Evolutionary conservation across 92 coral and sea anemone species (phyloP).

Genomic region (Parazoanthus swiftii): DNA sequence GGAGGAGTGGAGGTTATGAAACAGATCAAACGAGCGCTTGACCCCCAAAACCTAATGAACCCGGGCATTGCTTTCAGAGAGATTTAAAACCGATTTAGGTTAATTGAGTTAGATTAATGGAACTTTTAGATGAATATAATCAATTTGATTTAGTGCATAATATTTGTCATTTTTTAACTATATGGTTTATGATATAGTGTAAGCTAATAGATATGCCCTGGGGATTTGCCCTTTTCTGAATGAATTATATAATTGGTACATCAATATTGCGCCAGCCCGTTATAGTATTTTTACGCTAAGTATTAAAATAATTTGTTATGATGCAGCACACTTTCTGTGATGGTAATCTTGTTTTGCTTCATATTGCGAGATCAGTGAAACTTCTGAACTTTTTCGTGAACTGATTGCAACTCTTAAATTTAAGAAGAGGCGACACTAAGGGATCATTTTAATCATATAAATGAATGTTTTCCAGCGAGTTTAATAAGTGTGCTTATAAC

Average conservation of each 20-base stretch:
- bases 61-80: slow-evolving; percentile 64
- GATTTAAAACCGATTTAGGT: not conserved
- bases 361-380: too few species aligned
- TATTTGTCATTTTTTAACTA: not conserved
- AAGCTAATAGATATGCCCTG: too few species aligned
- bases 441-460: not conserved
- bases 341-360: not conserved
- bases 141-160: too few species aligned
- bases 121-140: not conserved
- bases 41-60: slow-evolving; percentile 91
- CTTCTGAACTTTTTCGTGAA: not conserved
- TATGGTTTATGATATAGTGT: not conserved
- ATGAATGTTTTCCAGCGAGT: not conserved
- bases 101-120: not conserved
- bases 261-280: too few species aligned
- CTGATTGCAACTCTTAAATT: not conserved
- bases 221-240: too few species aligned
- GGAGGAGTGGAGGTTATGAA: slow-evolving; percentile 88
- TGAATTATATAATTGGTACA: too few species aligned
- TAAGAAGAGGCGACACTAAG: too few species aligned
- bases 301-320: not conserved
- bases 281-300: too few species aligned
- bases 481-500: too few species aligned
- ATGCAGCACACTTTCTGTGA: not conserved
- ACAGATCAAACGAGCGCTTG: slow-evolving; percentile 73